Conservation (phyloP, 2,888 invertebrate species). For the Mythimna vitellina region DNA sequence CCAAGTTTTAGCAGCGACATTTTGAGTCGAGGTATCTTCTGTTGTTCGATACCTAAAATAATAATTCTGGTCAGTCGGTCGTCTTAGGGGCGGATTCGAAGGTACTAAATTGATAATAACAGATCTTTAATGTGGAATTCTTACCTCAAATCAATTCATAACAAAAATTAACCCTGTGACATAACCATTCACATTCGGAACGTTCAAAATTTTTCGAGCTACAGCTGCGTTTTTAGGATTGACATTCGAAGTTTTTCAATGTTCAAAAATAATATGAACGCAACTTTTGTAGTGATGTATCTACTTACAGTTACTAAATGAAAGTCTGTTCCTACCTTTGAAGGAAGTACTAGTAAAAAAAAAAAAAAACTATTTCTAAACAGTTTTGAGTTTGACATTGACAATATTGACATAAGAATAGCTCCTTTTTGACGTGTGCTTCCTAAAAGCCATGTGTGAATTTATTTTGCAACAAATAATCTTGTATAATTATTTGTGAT, state of each 20-base stretch:
- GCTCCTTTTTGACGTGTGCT: conserved; percentile 48
- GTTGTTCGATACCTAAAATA: conserved; percentile 67
- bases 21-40: conserved; percentile 70
- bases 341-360: background rate
- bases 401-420: no score
- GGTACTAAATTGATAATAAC: background rate
- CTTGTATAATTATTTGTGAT: conserved; percentile 9
- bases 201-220: conserved; percentile 45
- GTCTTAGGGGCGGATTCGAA: no score
- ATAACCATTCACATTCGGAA: conserved; percentile 75
- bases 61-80: no score
- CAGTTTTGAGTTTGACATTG: no score
- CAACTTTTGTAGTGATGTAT: background rate
- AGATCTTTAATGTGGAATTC: conserved; percentile 44
- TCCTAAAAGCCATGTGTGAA: conserved; percentile 61
- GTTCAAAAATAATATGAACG: background rate
- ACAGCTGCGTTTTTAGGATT: background rate
- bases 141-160: conserved; percentile 83
- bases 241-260: background rate
- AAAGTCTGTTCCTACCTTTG: background rate
- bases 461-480: conserved; percentile 56
- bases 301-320: background rate
- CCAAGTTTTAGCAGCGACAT: conserved; percentile 84
- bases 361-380: background rate
- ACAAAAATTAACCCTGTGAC: conserved; percentile 82